Evolutionary conservation across 2,113 vertebrate genomes (phyloP).

Genomic region (Pygoscelis antarcticus): DNA sequence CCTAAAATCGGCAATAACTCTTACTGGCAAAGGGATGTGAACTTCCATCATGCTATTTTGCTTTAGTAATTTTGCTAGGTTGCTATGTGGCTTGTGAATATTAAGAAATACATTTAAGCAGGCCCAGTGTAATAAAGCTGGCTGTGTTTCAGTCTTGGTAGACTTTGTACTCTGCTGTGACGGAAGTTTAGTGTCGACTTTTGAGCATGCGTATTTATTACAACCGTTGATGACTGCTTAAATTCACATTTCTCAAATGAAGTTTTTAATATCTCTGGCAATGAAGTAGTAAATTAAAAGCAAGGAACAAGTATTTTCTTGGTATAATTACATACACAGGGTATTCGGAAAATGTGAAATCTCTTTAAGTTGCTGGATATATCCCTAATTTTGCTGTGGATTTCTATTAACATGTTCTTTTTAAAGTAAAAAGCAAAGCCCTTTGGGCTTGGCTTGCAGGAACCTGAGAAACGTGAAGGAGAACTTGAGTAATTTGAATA

Average conservation of each 20-base stretch:
- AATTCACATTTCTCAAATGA: background rate
- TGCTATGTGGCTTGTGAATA: background rate
- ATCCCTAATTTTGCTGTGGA: background rate
- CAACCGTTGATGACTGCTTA: background rate
- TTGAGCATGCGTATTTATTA: background rate
- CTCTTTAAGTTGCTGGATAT: background rate
- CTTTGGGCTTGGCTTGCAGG: background rate
- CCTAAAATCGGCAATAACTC: background rate
- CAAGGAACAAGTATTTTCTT: background rate
- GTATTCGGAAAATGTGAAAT: background rate
- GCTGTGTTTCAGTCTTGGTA: background rate
- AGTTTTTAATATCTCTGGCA: background rate
- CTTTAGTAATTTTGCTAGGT: background rate
- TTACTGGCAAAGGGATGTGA: background rate
- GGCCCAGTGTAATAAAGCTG: background rate
- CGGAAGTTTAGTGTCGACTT: background rate
- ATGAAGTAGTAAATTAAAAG: background rate
- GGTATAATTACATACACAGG: background rate
- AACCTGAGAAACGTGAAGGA: background rate
- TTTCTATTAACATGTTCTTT: background rate
- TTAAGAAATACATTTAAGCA: background rate
- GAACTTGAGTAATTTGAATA: background rate
- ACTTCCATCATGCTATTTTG: rapidly evolving
- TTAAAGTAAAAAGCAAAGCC: background rate
- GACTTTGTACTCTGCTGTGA: background rate